Evolutionary conservation across 2,888 invertebrate species (phyloP).

Genomic region (Protophormia terraenovae): DNA sequence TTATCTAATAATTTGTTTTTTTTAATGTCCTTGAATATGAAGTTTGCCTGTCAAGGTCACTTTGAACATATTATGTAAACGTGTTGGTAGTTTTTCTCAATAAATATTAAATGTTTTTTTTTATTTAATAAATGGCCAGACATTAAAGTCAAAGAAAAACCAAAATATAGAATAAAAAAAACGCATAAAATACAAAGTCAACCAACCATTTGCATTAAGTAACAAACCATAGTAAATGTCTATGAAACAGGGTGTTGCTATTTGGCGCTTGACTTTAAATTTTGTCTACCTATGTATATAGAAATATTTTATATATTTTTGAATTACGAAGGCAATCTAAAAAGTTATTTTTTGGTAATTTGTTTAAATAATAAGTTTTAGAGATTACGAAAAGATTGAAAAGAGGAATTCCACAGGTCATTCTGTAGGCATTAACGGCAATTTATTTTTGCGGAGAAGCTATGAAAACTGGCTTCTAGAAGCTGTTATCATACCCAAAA

Average conservation of each 20-base stretch:
- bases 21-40: neutral
- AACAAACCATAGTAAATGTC: conserved; percentile 18
- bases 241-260: neutral
- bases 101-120: neutral
- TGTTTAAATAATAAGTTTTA: too few species aligned
- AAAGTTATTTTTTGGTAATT: too few species aligned
- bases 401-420: too few species aligned
- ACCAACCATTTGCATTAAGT: conserved; percentile 8
- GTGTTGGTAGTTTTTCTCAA: neutral
- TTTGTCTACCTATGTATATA: neutral
- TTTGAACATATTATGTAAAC: neutral
- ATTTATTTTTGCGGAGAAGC: too few species aligned
- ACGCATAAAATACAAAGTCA: conserved; percentile 6
- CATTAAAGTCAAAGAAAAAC: neutral
- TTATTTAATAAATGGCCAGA: conserved; percentile 14
- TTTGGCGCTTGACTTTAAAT: neutral
- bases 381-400: too few species aligned
- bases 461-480: too few species aligned
- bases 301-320: neutral
- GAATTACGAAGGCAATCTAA: neutral
- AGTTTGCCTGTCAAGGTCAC: conserved; percentile 13
- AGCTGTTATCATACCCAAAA: too few species aligned
- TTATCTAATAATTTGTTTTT: neutral
- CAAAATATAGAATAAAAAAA: neutral
- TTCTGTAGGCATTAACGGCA: too few species aligned